Percentiles rank a stretch among this genome's conserved stretches.
These are phyloP conservation scores for Ommatoiulus sabulosus DNA, from an alignment of 2,888 invertebrate species.

Conservation along the genomic window DNA sequence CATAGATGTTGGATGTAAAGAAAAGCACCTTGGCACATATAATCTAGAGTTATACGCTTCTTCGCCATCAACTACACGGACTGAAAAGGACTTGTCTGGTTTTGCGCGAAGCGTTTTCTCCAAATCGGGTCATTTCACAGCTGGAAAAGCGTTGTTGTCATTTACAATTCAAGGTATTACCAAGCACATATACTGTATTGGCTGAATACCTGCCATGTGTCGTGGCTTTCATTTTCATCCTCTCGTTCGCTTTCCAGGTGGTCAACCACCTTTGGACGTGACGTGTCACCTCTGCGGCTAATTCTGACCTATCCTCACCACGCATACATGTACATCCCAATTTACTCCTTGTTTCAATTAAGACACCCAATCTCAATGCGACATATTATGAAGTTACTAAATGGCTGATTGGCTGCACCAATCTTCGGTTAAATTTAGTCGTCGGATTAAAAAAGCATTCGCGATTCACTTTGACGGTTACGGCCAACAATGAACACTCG, in stretches of 20 bases:
- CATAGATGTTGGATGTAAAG: background rate
- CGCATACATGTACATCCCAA: background rate
- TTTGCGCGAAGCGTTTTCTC: background rate
- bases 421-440: no score
- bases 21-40: background rate
- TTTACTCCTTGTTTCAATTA: background rate
- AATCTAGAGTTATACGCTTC: background rate
- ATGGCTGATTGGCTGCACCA: no score
- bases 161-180: background rate
- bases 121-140: constrained; percentile 1
- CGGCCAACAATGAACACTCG: background rate
- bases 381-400: no score
- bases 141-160: background rate
- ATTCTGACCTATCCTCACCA: background rate
- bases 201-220: background rate
- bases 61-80: background rate
- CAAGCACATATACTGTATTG: background rate
- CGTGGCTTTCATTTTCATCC: background rate
- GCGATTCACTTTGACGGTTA: no score
- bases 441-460: no score
- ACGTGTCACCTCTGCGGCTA: background rate
- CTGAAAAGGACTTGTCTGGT: background rate
- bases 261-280: background rate
- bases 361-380: background rate
- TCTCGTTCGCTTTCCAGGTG: background rate